Conservation (phyloP, 2,888 invertebrate species). For the Lasioglossum morio region DNA sequence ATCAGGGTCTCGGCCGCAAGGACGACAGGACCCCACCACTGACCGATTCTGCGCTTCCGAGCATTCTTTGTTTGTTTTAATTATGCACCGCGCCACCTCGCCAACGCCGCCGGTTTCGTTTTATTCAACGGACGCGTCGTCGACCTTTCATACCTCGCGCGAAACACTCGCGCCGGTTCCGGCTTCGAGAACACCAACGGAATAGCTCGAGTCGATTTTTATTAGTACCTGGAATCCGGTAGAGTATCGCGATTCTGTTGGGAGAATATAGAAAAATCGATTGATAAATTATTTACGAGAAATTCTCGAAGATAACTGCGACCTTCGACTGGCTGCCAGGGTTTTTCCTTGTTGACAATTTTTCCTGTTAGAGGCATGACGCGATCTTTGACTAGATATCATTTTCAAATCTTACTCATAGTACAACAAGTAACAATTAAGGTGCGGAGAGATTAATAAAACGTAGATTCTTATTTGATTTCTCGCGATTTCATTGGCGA, state of each 20-base stretch:
- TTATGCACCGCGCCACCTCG: conserved; percentile 62
- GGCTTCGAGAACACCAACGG: background rate
- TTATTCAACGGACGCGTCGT: conserved; percentile 24
- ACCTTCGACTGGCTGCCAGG: conserved; percentile 39
- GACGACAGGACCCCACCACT: conserved; percentile 66
- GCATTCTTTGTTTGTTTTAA: conserved; percentile 78
- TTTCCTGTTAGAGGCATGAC: background rate
- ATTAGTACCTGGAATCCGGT: conserved; percentile 38
- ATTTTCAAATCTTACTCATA: background rate
- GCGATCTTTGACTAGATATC: background rate
- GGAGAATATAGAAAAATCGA: conserved; percentile 11
- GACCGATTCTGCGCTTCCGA: conserved; percentile 67
- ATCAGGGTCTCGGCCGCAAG: conserved; percentile 61
- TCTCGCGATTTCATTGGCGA: no score
- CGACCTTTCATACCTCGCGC: conserved; percentile 26
- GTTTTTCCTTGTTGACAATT: conserved; percentile 35
- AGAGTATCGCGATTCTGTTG: conserved; percentile 21
- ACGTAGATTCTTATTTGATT: background rate
- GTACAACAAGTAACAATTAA: background rate
- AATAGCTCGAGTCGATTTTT: background rate
- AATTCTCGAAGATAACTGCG: conserved; percentile 48
- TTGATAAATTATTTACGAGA: conserved; percentile 62
- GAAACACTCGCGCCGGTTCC: background rate
- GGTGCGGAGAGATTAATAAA: background rate
- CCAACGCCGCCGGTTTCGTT: conserved; percentile 17